Base-by-base conservation (phyloP, 1,140 invertebrate genomes). In the Drosophila seguyi region DNA sequence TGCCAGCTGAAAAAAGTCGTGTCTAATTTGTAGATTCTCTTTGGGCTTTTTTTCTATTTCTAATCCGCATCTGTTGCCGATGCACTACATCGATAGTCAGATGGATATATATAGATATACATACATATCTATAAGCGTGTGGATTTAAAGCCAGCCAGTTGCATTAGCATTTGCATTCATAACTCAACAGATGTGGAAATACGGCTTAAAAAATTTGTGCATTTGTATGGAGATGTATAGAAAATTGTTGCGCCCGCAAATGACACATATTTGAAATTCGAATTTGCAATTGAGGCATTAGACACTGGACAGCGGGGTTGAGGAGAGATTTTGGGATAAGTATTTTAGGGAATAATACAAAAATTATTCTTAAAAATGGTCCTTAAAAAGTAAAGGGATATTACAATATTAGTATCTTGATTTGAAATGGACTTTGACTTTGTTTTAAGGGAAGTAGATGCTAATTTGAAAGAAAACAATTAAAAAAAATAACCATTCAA, bases 111-210 rank as follows among this genome's bases (percentile, higher is more conserved):
- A 45, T 72, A 72, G 57, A 60, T 31, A 60, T 73, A 58, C 16
- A 39, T 10, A 27, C 13, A 16, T 6, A 20, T 16, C 20, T 47
- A 16, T 27, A 47, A 10, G 29, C 42, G 34, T 38, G 66, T 22
- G 45, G 61, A 53, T 39, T 60, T 61, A 66, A 50, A 42, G 48
- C 25, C 67, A 73, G 62, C 59, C 71, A 67, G 39, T 62, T 72
- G 79, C 83, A 79, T 83, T 83, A 77, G 59, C 79, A 86, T 87
- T 86, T 88, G 84, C 84, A 87, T 87, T 88, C 84, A 87, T 87
- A 87, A 87, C 79, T 87, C 72, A 80, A 72, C 76, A 80, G 76
- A 82, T 88, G 84, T 66, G 59, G 59, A 60, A 69, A 67, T 69
- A 36, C 45, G 45, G 52, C 50, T 52, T 59, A 78, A 68, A 69